phyloP scores from a whole-genome alignment of 2,888 invertebrate genomes.

The Rhamnusium bicolor region DNA sequence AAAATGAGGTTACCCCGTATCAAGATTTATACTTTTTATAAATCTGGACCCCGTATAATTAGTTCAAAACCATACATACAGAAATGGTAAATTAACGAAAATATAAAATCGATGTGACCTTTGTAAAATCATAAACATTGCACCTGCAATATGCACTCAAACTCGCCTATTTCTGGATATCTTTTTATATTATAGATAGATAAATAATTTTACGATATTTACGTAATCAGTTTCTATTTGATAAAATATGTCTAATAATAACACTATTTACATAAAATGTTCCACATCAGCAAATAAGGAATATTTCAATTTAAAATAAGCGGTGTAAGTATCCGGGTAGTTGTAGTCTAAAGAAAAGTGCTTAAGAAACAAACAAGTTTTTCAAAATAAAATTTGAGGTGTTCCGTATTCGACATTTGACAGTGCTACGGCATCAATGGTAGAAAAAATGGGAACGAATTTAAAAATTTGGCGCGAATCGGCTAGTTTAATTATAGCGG shows the following conservation, averaged over 20 bases:
- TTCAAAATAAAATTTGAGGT: background rate
- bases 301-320: background rate
- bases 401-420: background rate
- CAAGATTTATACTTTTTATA: no score
- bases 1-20: no score
- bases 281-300: background rate
- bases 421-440: background rate
- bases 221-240: background rate
- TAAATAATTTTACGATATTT: no score
- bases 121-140: no score
- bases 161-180: no score
- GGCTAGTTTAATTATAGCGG: conserved; percentile 77
- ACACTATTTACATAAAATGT: background rate
- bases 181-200: background rate
- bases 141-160: no score
- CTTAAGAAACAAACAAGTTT: background rate
- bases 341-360: background rate
- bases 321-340: background rate
- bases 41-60: no score
- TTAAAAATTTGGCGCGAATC: conserved; percentile 78
- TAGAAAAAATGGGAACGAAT: conserved; percentile 58
- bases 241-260: background rate
- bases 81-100: no score
- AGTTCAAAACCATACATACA: no score
- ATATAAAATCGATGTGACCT: no score